Percentiles rank a stretch among this genome's conserved stretches.
Evolutionary conservation across 2,797 vertebrate genomes (phyloP).

Genomic region (Pagetopsis macropterus): DNA sequence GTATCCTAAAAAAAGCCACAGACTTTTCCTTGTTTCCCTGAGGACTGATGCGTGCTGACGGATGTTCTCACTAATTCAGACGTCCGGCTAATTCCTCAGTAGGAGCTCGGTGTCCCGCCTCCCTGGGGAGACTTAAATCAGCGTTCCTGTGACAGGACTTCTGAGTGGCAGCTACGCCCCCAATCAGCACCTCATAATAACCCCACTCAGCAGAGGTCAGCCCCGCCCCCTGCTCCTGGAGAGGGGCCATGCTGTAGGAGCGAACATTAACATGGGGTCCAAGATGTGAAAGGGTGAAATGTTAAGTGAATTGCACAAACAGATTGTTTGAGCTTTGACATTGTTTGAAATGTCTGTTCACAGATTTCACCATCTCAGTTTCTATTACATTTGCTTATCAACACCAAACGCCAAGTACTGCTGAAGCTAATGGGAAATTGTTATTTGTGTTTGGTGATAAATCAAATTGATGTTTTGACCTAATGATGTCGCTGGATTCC

Average conservation of each 20-base stretch:
- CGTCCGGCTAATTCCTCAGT: constrained; percentile 68
- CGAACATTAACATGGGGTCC: constrained; percentile 23
- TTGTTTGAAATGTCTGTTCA: background rate
- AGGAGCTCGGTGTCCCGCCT: constrained; percentile 57
- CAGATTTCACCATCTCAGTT: background rate
- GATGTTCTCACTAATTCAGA: constrained; percentile 68
- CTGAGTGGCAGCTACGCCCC: constrained; percentile 70
- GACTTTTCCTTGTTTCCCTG: background rate
- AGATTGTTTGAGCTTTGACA: background rate
- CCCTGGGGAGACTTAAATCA: constrained; percentile 75
- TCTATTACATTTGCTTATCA: background rate
- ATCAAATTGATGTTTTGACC: background rate
- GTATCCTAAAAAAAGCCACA: constrained; percentile 1
- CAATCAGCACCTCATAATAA: constrained; percentile 74
- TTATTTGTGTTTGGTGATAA: background rate
- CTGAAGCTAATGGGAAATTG: background rate
- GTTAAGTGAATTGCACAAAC: background rate
- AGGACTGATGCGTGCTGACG: constrained; percentile 42
- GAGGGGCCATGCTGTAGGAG: constrained; percentile 26
- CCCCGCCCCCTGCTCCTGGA: constrained; percentile 30
- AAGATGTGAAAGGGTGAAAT: background rate
- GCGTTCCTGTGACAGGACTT: constrained; percentile 60
- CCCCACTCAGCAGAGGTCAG: constrained; percentile 64
- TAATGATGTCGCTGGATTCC: background rate
- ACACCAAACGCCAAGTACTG: too few species aligned